Conservation (phyloP, 2,888 invertebrate species). For the Alviniconcha strummeri region DNA sequence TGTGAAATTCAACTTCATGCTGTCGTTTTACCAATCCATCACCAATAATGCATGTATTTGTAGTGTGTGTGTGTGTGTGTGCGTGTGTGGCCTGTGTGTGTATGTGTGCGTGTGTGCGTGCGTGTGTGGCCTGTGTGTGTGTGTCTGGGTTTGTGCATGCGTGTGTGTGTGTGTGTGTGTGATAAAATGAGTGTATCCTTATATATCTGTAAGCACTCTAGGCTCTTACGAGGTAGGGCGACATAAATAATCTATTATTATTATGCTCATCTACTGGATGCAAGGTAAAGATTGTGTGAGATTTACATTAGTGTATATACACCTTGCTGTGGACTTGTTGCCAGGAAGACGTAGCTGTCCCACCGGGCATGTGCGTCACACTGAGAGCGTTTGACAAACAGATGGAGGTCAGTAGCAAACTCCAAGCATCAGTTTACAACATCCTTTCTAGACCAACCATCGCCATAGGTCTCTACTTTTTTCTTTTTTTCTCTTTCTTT, state of each 20-base stretch:
- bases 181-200: background rate
- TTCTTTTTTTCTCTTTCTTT: no score
- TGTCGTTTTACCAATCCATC: no score
- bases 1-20: no score
- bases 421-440: no score
- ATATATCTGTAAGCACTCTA: background rate
- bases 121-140: background rate
- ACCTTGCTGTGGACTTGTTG: no score
- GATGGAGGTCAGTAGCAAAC: slow-evolving; percentile 69
- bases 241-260: no score
- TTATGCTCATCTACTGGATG: no score
- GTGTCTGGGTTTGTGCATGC: background rate
- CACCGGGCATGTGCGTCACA: slow-evolving; percentile 84
- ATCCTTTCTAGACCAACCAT: no score
- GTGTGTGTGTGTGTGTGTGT: slow-evolving; percentile 14
- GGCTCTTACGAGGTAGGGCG: no score
- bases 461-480: no score
- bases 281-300: no score
- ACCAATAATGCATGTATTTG: slow-evolving; percentile 17
- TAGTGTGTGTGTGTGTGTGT: slow-evolving; percentile 14
- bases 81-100: slow-evolving; percentile 3
- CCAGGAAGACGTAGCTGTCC: slow-evolving; percentile 75
- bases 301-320: no score
- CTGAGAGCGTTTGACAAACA: slow-evolving; percentile 79
- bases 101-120: slow-evolving; percentile 18